A percentile compares a stretch with the other conserved stretches of the same genome.
Conservation (phyloP, 2,888 invertebrate species). For the Strigamia transsilvanica region DNA sequence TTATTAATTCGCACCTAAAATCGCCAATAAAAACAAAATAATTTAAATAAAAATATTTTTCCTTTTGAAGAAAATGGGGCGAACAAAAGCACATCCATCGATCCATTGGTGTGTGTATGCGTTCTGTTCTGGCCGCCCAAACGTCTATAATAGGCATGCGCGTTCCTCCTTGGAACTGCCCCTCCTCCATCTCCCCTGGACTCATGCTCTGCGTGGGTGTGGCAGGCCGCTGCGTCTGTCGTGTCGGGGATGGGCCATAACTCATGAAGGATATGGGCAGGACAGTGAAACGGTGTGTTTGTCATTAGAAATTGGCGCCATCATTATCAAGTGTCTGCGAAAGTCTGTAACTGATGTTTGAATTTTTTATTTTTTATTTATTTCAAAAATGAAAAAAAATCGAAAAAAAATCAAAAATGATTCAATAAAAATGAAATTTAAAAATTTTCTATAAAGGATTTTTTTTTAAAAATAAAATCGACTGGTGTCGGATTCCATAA, state of each 20-base stretch:
- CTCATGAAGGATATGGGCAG: conserved; percentile 30
- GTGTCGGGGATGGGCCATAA: conserved; percentile 21
- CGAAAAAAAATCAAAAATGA: too few species aligned
- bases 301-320: conserved; percentile 21
- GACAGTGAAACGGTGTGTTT: conserved; percentile 24
- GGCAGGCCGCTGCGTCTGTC: conserved; percentile 14
- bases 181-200: conserved; percentile 13
- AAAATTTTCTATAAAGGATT: too few species aligned
- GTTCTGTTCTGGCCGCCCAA: conserved; percentile 24
- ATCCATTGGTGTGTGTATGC: conserved; percentile 4
- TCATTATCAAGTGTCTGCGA: background rate
- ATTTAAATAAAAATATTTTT: too few species aligned
- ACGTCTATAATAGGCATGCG: conserved; percentile 21
- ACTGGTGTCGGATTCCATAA: background rate
- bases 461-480: too few species aligned
- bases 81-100: conserved; percentile 7
- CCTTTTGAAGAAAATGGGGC: too few species aligned
- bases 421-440: too few species aligned
- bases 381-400: too few species aligned
- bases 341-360: background rate
- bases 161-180: conserved; percentile 5
- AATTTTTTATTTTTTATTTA: background rate
- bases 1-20: too few species aligned
- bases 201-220: conserved; percentile 30
- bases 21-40: too few species aligned